Conservation (phyloP, 2,113 vertebrate species). For the Toxotes jaculatrix region DNA sequence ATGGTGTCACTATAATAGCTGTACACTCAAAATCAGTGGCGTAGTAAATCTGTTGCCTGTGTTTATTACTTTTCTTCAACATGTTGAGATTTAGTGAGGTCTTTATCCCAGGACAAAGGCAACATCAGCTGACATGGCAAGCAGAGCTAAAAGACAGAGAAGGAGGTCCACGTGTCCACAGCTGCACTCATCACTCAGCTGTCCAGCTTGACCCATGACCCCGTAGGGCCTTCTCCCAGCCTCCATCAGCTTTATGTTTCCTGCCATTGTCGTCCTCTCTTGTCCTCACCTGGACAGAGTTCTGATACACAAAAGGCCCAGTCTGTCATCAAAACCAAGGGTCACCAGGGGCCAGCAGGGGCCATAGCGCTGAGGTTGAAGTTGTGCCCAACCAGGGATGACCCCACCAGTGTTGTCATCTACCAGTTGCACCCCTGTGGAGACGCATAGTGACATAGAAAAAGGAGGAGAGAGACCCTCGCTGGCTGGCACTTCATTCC, state of each 20-base stretch:
- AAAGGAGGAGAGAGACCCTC: slow-evolving; percentile 67
- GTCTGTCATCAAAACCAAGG: slow-evolving; percentile 83
- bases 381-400: slow-evolving; percentile 63
- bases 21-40: slow-evolving; percentile 43
- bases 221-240: slow-evolving; percentile 66
- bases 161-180: slow-evolving; percentile 75
- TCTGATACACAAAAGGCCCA: slow-evolving; percentile 71
- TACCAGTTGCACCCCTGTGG: slow-evolving; percentile 74
- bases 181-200: slow-evolving; percentile 84
- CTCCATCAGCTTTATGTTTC: slow-evolving; percentile 81
- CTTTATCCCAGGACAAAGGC: slow-evolving; percentile 77
- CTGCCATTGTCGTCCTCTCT: slow-evolving; percentile 76
- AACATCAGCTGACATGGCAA: slow-evolving; percentile 76
- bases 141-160: slow-evolving; percentile 51
- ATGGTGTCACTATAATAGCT: slow-evolving; percentile 25
- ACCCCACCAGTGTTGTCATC: slow-evolving; percentile 73
- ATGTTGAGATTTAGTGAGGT: slow-evolving; percentile 69
- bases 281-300: slow-evolving; percentile 84
- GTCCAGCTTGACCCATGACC: slow-evolving; percentile 80
- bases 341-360: slow-evolving; percentile 78
- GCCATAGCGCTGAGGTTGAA: slow-evolving; percentile 60
- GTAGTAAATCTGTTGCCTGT: slow-evolving; percentile 69
- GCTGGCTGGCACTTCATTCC: slow-evolving; percentile 75
- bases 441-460: slow-evolving; percentile 61
- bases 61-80: slow-evolving; percentile 67